Conservation (phyloP, 2,888 invertebrate genomes). For the Crocallis elinguaria region DNA sequence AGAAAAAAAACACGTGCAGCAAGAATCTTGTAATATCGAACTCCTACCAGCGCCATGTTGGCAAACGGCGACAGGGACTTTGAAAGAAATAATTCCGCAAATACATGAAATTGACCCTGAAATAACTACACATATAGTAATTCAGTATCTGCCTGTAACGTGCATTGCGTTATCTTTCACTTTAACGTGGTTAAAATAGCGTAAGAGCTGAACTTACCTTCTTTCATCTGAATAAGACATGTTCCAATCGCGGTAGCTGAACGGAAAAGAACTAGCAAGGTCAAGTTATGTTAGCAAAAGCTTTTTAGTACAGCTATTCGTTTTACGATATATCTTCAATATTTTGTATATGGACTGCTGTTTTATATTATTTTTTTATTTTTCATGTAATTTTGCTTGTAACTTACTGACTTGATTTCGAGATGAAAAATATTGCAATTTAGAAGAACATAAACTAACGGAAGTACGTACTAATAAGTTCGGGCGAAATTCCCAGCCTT, state of each 20-base stretch:
- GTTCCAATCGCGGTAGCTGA: slow-evolving; percentile 91
- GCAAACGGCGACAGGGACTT: slow-evolving; percentile 78
- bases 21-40: slow-evolving; percentile 65
- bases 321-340: slow-evolving; percentile 26
- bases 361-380: slow-evolving; percentile 58
- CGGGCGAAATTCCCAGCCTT: slow-evolving; percentile 19
- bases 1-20: slow-evolving; percentile 73
- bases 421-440: slow-evolving; percentile 55
- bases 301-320: slow-evolving; percentile 59
- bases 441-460: slow-evolving; percentile 69
- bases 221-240: slow-evolving; percentile 93
- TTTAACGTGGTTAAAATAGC: slow-evolving; percentile 52
- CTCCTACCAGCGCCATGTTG: slow-evolving; percentile 84
- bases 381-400: slow-evolving; percentile 43
- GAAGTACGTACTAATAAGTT: slow-evolving; percentile 62
- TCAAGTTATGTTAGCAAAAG: slow-evolving; percentile 82
- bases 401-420: slow-evolving; percentile 43
- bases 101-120: slow-evolving; percentile 39
- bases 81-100: slow-evolving; percentile 51
- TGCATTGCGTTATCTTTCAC: slow-evolving; percentile 43
- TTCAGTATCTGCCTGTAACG: slow-evolving; percentile 18
- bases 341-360: slow-evolving; percentile 40
- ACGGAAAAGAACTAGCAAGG: slow-evolving; percentile 88
- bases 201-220: slow-evolving; percentile 87
- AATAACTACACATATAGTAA: slow-evolving; percentile 17